A percentile compares a stretch with the other conserved stretches of the same genome.
Evolutionary conservation across 2,113 vertebrate genomes (phyloP).

Genomic region (Alosa alosa): DNA sequence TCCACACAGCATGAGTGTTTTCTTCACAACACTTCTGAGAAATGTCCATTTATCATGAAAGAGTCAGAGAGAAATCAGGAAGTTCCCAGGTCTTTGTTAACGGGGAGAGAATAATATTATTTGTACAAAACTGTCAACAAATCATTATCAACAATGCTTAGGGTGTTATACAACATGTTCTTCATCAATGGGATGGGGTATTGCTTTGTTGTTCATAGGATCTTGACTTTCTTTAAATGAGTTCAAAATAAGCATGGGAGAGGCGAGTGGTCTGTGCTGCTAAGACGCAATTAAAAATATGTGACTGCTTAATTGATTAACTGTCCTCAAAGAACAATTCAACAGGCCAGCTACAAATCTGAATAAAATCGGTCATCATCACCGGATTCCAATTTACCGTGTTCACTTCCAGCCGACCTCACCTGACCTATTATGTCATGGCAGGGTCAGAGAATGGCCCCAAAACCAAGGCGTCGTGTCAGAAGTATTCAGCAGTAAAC

Average conservation of each 20-base stretch:
- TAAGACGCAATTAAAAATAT: neutral
- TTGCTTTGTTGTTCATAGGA: neutral
- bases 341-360: neutral
- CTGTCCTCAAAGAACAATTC: neutral
- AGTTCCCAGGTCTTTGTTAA: neutral
- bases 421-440: constrained; percentile 23
- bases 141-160: neutral
- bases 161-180: neutral
- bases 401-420: constrained; percentile 26
- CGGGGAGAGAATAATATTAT: neutral
- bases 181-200: neutral
- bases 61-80: neutral
- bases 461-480: constrained; percentile 5
- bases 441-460: constrained; percentile 24
- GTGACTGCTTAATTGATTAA: neutral
- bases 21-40: neutral
- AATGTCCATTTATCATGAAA: neutral
- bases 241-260: neutral
- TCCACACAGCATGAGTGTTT: neutral
- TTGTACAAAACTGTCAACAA: neutral
- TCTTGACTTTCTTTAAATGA: neutral
- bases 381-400: neutral
- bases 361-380: neutral
- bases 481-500: constrained; percentile 16
- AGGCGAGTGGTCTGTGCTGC: neutral